Conservation (phyloP, 2,797 vertebrate species). For the Sebastes minor region DNA sequence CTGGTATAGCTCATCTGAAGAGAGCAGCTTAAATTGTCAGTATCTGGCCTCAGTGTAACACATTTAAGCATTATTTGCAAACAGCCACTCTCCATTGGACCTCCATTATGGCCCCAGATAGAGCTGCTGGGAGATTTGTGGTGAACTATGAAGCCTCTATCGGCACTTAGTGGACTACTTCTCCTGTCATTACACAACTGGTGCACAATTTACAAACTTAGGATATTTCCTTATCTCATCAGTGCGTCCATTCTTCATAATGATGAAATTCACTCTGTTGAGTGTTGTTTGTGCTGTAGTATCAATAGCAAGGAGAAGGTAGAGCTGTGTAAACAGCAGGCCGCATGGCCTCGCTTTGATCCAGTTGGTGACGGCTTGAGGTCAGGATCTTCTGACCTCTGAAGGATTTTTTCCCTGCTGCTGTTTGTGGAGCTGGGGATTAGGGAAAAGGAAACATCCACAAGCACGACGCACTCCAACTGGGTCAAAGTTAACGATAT, state of each 20-base stretch:
- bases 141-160: background rate
- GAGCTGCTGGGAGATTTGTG: conserved; percentile 1
- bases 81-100: background rate
- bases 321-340: background rate
- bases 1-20: background rate
- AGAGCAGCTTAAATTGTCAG: background rate
- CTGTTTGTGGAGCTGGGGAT: conserved; percentile 1
- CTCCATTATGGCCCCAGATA: background rate
- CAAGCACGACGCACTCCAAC: background rate
- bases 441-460: background rate
- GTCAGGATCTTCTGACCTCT: conserved; percentile 20
- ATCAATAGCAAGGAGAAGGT: background rate
- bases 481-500: background rate
- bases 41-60: background rate
- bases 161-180: background rate
- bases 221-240: background rate
- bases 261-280: background rate
- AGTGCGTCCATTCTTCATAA: background rate
- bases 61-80: background rate
- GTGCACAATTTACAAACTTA: background rate
- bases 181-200: background rate
- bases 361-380: background rate
- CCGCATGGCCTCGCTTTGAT: background rate
- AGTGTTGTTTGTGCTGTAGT: background rate
- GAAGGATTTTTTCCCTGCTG: conserved; percentile 20